These are phyloP conservation scores for Frieseomelitta varia DNA, from an alignment of 1,140 invertebrate genomes.

Conservation along the genomic window DNA sequence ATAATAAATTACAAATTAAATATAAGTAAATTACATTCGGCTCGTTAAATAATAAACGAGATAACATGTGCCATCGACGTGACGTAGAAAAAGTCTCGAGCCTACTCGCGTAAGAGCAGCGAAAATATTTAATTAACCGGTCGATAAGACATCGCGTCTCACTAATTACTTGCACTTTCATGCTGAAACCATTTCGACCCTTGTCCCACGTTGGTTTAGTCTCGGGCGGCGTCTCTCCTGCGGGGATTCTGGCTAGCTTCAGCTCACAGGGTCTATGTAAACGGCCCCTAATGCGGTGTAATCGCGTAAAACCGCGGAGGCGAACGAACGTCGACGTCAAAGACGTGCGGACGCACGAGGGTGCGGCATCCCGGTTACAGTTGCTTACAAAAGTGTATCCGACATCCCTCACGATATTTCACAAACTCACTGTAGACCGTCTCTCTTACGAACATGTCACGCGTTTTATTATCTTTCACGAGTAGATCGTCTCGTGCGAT, in stretches of 20 bases:
- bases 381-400: not conserved
- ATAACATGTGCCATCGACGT: not conserved
- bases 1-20: too few relatives aligned
- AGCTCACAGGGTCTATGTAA: conserved; percentile 17
- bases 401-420: not conserved
- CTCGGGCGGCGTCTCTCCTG: not conserved
- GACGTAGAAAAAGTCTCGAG: not conserved
- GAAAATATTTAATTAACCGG: conserved; percentile 68
- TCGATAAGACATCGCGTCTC: conserved; percentile 45
- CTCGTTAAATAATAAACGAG: not conserved
- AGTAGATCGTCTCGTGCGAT: too few relatives aligned
- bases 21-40: too few relatives aligned
- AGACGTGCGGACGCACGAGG: conserved; percentile 11
- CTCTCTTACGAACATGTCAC: not conserved
- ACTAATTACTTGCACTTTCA: conserved; percentile 66
- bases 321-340: conserved; percentile 23
- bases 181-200: not conserved
- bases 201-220: not conserved
- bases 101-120: too few relatives aligned
- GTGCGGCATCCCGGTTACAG: not conserved
- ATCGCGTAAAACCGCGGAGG: conserved; percentile 44
- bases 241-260: conserved; percentile 5
- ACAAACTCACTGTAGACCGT: not conserved
- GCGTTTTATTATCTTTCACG: too few relatives aligned
- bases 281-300: conserved; percentile 46